A percentile compares a stretch with the other conserved stretches of the same genome.
Conservation (phyloP, 2,888 invertebrate genomes). For the Trichopoda pennipes region DNA sequence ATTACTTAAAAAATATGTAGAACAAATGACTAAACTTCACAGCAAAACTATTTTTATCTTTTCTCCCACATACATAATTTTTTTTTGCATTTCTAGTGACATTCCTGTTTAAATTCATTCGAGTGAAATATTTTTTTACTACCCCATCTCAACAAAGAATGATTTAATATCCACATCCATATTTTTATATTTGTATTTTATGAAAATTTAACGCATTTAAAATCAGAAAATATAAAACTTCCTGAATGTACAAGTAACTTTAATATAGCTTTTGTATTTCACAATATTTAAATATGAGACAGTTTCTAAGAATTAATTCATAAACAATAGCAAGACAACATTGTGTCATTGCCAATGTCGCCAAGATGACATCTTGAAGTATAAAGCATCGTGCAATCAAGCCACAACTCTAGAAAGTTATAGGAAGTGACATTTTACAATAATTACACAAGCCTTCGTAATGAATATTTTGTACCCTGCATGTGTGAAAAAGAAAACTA, state of each 20-base stretch:
- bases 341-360: conserved; percentile 68
- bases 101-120: conserved; percentile 15
- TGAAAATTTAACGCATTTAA: conserved; percentile 46
- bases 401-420: conserved; percentile 26
- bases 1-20: neutral
- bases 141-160: neutral
- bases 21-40: neutral
- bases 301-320: conserved; percentile 56
- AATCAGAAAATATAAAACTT: conserved; percentile 32
- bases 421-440: conserved; percentile 48
- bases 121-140: conserved; percentile 16
- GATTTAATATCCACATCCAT: conserved; percentile 12
- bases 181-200: conserved; percentile 23
- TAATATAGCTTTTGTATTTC: conserved; percentile 36
- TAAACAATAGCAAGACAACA: conserved; percentile 25
- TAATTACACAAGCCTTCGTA: neutral
- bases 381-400: conserved; percentile 32
- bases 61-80: neutral
- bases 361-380: conserved; percentile 53
- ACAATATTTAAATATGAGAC: conserved; percentile 35
- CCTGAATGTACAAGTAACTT: conserved; percentile 33
- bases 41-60: too few species aligned
- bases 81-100: neutral
- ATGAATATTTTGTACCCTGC: conserved; percentile 7
- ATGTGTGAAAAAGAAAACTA: neutral